phyloP scores from a whole-genome alignment of 92 coral and sea anemone genomes.

The Phymanthus crucifer region DNA sequence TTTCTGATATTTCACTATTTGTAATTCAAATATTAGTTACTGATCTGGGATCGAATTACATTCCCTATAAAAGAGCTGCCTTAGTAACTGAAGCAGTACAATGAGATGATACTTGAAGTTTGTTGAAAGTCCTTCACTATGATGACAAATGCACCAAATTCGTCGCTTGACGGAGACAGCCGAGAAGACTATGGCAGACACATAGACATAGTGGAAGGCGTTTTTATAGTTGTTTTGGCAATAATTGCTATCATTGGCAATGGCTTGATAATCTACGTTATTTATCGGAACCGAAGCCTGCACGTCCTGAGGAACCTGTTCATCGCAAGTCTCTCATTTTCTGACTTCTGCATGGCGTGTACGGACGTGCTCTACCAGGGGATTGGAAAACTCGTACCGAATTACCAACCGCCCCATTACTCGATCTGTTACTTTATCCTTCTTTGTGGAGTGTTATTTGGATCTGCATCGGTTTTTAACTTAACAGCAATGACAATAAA shows the following conservation, averaged over 20 bases:
- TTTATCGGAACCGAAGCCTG: conserved; percentile 54
- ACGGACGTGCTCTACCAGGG: conserved; percentile 69
- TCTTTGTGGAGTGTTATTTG: conserved; percentile 65
- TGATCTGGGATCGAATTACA: not conserved
- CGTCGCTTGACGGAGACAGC: not conserved
- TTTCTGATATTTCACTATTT: conserved; percentile 6
- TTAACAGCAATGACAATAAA: conserved; percentile 73
- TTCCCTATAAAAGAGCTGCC: not conserved
- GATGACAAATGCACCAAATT: conserved; percentile 4
- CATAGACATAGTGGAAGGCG: conserved; percentile 46
- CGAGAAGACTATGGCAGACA: not conserved
- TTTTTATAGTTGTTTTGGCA: conserved; percentile 39
- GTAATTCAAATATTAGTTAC: conserved; percentile 23
- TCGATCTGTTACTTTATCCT: conserved; percentile 64
- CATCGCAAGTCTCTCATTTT: conserved; percentile 66
- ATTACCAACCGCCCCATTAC: conserved; percentile 44
- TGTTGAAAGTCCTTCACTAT: not conserved
- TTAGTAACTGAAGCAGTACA: not conserved
- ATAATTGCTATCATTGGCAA: conserved; percentile 58
- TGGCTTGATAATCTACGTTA: conserved; percentile 54
- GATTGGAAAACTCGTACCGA: conserved; percentile 40
- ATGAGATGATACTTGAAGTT: not conserved
- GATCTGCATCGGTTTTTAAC: conserved; percentile 69
- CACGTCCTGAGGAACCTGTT: conserved; percentile 61
- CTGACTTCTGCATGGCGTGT: conserved; percentile 61